Evolutionary conservation across 1,140 invertebrate species (phyloP).

Genomic region (Diachasma alloeum): DNA sequence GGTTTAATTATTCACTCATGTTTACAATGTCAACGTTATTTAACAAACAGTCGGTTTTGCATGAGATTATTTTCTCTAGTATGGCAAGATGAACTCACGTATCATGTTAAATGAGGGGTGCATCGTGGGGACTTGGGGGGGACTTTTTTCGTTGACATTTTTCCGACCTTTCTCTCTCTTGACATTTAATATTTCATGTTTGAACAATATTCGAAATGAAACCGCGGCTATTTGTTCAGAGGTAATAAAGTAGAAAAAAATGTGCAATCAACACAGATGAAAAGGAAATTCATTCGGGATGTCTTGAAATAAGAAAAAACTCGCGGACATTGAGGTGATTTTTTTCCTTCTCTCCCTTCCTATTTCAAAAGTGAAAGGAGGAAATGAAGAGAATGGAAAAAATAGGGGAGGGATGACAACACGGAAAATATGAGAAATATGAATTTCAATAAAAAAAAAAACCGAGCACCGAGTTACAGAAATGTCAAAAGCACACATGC

Average conservation of each 20-base stretch:
- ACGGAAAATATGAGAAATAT: conserved; percentile 10
- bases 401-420: neutral
- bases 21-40: neutral
- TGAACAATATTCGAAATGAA: neutral
- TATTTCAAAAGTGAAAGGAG: conserved; percentile 3
- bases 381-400: neutral
- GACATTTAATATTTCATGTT: conserved; percentile 14
- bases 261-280: neutral
- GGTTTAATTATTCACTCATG: neutral
- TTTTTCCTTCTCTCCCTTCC: neutral
- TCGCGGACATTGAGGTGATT: neutral
- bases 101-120: neutral
- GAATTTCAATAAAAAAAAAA: conserved; percentile 29
- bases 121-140: neutral
- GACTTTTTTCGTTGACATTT: neutral
- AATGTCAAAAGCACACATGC: conserved; percentile 16
- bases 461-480: neutral
- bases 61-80: neutral
- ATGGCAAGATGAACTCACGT: neutral
- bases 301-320: neutral
- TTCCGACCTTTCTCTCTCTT: neutral
- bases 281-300: neutral
- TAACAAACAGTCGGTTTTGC: neutral
- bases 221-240: neutral
- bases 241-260: neutral